phyloP scores from a whole-genome alignment of 2,888 invertebrate genomes.

The Diaprepes abbreviatus region DNA sequence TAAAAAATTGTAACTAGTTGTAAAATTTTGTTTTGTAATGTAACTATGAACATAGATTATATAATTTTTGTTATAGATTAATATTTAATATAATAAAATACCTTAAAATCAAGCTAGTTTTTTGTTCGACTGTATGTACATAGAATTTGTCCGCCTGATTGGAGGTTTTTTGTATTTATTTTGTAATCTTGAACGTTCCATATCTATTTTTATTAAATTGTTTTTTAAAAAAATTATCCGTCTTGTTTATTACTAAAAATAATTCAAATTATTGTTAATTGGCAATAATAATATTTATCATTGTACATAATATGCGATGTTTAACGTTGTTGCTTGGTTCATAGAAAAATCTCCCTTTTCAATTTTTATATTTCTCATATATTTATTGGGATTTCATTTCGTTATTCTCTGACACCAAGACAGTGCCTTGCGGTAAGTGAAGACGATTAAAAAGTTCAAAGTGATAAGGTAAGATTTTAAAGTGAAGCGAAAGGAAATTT shows the following conservation, averaged over 20 bases:
- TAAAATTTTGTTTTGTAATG: slow-evolving; percentile 65
- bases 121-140: slow-evolving; percentile 56
- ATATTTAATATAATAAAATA: slow-evolving; percentile 65
- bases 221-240: slow-evolving; percentile 51
- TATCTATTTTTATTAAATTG: slow-evolving; percentile 59
- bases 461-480: too few species aligned
- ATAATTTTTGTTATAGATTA: slow-evolving; percentile 67
- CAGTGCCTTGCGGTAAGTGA: too few species aligned
- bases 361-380: too few species aligned
- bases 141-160: slow-evolving; percentile 53
- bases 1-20: slow-evolving; percentile 65
- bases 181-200: slow-evolving; percentile 58
- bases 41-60: slow-evolving; percentile 62
- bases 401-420: too few species aligned
- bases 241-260: slow-evolving; percentile 36
- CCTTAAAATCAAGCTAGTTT: slow-evolving; percentile 55
- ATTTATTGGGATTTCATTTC: too few species aligned
- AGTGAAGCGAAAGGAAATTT: too few species aligned
- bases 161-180: slow-evolving; percentile 59
- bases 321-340: background rate
- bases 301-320: too few species aligned
- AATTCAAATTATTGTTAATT: background rate
- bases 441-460: too few species aligned
- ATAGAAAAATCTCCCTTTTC: background rate
- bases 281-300: background rate